Conservation (phyloP, 2,797 vertebrate species). For the Falco columbarius region DNA sequence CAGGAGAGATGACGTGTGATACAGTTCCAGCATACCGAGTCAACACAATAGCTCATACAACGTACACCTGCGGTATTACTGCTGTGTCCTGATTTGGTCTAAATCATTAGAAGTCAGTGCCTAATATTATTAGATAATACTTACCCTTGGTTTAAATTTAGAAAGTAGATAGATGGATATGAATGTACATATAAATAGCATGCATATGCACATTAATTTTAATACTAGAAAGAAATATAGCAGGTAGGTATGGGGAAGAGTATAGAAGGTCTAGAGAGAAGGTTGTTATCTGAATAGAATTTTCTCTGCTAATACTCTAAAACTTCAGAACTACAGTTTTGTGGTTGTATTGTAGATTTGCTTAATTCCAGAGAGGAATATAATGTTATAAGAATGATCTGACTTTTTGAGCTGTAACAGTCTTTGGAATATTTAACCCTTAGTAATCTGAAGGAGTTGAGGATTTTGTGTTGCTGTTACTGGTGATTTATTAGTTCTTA, state of each 20-base stretch:
- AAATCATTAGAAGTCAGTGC: background rate
- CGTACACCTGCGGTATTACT: rapidly evolving
- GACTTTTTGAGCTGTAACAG: background rate
- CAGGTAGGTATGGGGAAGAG: background rate
- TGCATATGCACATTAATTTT: background rate
- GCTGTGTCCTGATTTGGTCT: background rate
- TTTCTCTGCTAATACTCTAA: background rate
- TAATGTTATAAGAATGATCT: background rate
- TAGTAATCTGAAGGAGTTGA: background rate
- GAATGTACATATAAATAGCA: background rate
- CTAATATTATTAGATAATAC: background rate
- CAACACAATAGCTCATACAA: no score
- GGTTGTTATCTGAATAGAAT: background rate
- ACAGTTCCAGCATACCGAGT: background rate
- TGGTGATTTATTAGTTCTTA: background rate
- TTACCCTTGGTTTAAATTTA: background rate
- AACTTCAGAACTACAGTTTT: background rate
- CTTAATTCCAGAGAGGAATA: background rate
- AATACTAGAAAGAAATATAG: background rate
- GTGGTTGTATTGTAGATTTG: background rate
- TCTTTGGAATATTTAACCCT: background rate
- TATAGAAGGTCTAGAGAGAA: background rate
- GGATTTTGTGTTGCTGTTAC: background rate
- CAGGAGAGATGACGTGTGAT: background rate
- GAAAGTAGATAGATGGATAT: no score